phyloP scores from a whole-genome alignment of 2,113 vertebrate genomes.

The Manacus vitellinus region DNA sequence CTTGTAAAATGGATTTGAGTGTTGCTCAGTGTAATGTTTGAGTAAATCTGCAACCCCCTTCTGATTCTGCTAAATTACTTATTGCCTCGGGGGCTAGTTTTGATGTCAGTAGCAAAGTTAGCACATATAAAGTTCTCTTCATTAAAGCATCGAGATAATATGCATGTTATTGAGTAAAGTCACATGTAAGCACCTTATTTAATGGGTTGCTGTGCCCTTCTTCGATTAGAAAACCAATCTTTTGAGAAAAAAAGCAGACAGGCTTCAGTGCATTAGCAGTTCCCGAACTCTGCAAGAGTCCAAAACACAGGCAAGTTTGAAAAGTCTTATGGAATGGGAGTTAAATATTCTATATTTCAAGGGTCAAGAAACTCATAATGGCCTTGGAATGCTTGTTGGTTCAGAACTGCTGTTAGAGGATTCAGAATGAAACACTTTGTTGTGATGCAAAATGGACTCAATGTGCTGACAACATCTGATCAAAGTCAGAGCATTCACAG shows the following conservation, averaged over 20 bases:
- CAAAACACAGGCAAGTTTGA: not conserved
- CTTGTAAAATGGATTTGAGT: not conserved
- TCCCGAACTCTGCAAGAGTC: not conserved
- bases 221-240: not conserved
- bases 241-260: not conserved
- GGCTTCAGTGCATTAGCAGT: not conserved
- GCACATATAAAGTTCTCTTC: not conserved
- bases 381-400: not conserved
- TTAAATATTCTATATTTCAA: not conserved
- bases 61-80: not conserved
- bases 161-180: not conserved
- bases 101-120: not conserved
- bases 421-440: not conserved
- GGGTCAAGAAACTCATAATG: not conserved
- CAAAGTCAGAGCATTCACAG: not conserved
- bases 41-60: not conserved
- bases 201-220: not conserved
- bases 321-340: not conserved
- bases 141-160: not conserved
- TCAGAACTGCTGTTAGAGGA: not conserved
- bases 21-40: not conserved
- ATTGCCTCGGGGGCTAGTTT: not conserved
- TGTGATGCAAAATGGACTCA: not conserved
- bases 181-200: not conserved
- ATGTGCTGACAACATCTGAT: accelerated